These are phyloP conservation scores for Samia ricini DNA, from an alignment of 1,140 invertebrate genomes.

Conservation along the genomic window DNA sequence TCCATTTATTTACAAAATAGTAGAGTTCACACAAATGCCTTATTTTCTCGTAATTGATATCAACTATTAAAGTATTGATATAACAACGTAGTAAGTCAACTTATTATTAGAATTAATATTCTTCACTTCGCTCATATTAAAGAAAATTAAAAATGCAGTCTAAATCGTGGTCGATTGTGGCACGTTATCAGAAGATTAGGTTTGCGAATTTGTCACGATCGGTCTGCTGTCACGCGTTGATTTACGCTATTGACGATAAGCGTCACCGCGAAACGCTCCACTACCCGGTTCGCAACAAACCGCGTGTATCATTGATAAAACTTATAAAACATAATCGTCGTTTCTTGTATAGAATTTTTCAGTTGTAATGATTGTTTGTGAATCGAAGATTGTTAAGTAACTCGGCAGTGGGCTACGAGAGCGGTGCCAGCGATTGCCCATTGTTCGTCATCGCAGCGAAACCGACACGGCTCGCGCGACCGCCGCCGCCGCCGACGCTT, in stretches of 20 bases:
- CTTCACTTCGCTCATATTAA: not conserved
- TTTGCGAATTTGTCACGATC: conserved; percentile 69
- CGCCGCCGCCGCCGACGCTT: conserved; percentile 26
- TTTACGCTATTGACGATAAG: conserved; percentile 55
- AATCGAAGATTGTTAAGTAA: conserved; percentile 1
- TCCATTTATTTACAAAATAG: too few species aligned
- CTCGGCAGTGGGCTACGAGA: conserved; percentile 18
- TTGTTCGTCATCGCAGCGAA: conserved; percentile 61
- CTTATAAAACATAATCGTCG: not conserved
- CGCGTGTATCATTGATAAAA: conserved; percentile 17
- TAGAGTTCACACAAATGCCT: too few species aligned
- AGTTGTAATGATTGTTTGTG: not conserved
- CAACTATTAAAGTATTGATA: too few species aligned
- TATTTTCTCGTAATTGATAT: too few species aligned
- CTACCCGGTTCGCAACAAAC: not conserved
- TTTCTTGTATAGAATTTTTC: not conserved
- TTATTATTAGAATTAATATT: too few species aligned
- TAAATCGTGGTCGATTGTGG: not conserved
- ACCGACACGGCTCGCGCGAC: conserved; percentile 65
- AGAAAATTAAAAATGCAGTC: not conserved
- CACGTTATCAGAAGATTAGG: conserved; percentile 60
- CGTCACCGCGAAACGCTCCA: conserved; percentile 21
- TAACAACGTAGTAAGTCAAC: too few species aligned
- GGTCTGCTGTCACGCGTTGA: conserved; percentile 58
- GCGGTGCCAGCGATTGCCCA: conserved; percentile 48